Base-by-base conservation (phyloP, 2,888 invertebrate species). In the Drosophila yooni region DNA sequence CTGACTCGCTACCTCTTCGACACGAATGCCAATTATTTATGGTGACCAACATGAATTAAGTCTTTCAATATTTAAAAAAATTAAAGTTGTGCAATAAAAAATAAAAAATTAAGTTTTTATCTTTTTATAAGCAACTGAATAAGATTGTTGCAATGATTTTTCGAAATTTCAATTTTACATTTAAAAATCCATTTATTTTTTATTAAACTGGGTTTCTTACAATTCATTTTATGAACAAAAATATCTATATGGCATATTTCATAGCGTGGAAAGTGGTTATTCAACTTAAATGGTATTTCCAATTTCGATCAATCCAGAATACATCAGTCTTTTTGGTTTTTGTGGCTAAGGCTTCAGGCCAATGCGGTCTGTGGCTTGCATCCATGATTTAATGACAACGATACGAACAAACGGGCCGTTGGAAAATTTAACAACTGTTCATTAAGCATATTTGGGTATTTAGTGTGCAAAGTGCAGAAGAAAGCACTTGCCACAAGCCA, bases 401-500 rank as follows among this genome's bases (percentile, higher is more conserved):
- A 65, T 56, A 65, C 62, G 61, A 61, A 18, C 53, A 33, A 62
- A 51, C 43, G 46, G 21, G 29, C 27, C 11, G 31, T 36, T 59
- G 18, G 21, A 43, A 57, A 57, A 52, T 53, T 65, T 15, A 29
- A 51, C 27, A 66, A 61, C 40, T 46, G 78, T 62, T 56, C 72
- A 76, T 84, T 73, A 73, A 72, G 70, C 79, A 58, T 54, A 56
- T 79, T 67, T 72, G 65, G 84, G 57, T 68, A 68, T 72, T 71
- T 31, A 15, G 10, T 25, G 36, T 59, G 34, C 29, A 57, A 18
- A 29, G 25, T 46, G 31, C 40, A 36, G 33, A 6, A 29, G 13
- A 8, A 25, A 27, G 29, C 18, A 18, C 4, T 11, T 43, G 46
- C 54, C 60, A 36, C 50, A 31, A 34, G 38, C 51, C 76, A 27